Evolutionary conservation across 2,888 invertebrate species (phyloP).

Genomic region (Phrixothrix hirtus): DNA sequence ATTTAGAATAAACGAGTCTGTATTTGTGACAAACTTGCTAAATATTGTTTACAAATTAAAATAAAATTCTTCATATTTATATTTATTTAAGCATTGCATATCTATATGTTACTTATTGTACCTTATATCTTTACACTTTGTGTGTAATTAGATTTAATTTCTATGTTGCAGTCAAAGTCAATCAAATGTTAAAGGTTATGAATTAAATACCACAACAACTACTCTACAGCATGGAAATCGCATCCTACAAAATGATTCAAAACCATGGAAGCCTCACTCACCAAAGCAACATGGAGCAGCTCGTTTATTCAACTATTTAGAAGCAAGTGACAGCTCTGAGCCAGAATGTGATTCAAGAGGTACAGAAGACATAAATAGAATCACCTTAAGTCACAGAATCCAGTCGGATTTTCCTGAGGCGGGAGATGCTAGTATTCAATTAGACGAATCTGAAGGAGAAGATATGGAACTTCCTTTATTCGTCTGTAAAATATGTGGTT

Average conservation of each 20-base stretch:
- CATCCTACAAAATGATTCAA: slow-evolving; percentile 48
- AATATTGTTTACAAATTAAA: too few relatives aligned
- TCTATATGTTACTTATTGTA: too few relatives aligned
- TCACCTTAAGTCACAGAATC: slow-evolving; percentile 50
- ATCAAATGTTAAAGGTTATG: slow-evolving; percentile 42
- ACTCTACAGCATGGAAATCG: slow-evolving; percentile 51
- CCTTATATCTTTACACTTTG: too few relatives aligned
- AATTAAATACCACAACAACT: slow-evolving; percentile 48
- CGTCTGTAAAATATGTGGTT: slow-evolving; percentile 60
- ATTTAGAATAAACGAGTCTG: too few relatives aligned
- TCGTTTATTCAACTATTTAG: slow-evolving; percentile 72
- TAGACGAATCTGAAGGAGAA: slow-evolving; percentile 51
- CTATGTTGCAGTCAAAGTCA: slow-evolving; percentile 32
- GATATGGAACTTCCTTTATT: slow-evolving; percentile 57
- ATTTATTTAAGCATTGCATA: too few relatives aligned
- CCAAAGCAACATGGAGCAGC: slow-evolving; percentile 65
- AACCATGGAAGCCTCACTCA: slow-evolving; percentile 48
- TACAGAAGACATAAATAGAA: slow-evolving; percentile 52
- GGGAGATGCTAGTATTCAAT: slow-evolving; percentile 59
- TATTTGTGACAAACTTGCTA: too few relatives aligned
- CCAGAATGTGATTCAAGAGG: slow-evolving; percentile 58
- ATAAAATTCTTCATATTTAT: too few relatives aligned
- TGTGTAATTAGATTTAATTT: too few relatives aligned
- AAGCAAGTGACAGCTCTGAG: slow-evolving; percentile 73
- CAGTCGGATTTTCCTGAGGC: slow-evolving; percentile 67